Evolutionary conservation across 2,113 vertebrate species (phyloP).

Genomic region (Stictonetta naevosa): DNA sequence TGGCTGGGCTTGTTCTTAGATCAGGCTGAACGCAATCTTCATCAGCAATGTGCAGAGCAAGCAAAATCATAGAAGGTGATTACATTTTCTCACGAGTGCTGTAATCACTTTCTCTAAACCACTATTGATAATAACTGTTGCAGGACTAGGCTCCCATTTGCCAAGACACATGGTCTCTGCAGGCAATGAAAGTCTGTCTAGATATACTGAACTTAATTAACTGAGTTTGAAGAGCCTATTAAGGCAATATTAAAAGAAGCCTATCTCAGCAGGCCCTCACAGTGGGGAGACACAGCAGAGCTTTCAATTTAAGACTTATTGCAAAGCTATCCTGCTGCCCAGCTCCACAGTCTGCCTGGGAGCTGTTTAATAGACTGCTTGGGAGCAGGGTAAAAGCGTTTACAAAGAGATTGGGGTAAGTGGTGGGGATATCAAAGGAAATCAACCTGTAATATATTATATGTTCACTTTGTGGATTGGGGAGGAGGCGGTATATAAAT

Average conservation of each 20-base stretch:
- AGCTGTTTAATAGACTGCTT: slow-evolving; percentile 6
- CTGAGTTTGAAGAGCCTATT: slow-evolving; percentile 74
- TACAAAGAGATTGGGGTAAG: slow-evolving; percentile 29
- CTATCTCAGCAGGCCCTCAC: slow-evolving; percentile 46
- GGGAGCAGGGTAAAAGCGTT: background rate
- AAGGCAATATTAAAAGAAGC: slow-evolving; percentile 73
- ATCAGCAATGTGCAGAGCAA: background rate
- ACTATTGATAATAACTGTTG: background rate
- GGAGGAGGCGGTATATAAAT: background rate
- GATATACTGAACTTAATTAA: slow-evolving; percentile 74
- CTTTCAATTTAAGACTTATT: slow-evolving; percentile 65
- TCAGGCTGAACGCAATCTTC: background rate
- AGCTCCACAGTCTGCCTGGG: slow-evolving; percentile 11
- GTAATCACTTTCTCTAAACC: background rate
- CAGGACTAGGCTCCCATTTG: slow-evolving; percentile 20
- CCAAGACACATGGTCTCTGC: slow-evolving; percentile 11
- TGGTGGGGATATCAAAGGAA: slow-evolving; percentile 42
- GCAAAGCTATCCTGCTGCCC: slow-evolving; percentile 19
- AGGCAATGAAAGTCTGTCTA: slow-evolving; percentile 50
- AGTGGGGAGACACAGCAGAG: slow-evolving; percentile 16
- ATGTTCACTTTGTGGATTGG: slow-evolving; percentile 38
- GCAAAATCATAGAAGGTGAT: background rate
- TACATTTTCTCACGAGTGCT: background rate
- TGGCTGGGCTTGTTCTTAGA: background rate
- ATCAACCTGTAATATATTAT: slow-evolving; percentile 12